phyloP scores from a whole-genome alignment of 2,113 vertebrate genomes.

The Ranitomeya imitator region DNA sequence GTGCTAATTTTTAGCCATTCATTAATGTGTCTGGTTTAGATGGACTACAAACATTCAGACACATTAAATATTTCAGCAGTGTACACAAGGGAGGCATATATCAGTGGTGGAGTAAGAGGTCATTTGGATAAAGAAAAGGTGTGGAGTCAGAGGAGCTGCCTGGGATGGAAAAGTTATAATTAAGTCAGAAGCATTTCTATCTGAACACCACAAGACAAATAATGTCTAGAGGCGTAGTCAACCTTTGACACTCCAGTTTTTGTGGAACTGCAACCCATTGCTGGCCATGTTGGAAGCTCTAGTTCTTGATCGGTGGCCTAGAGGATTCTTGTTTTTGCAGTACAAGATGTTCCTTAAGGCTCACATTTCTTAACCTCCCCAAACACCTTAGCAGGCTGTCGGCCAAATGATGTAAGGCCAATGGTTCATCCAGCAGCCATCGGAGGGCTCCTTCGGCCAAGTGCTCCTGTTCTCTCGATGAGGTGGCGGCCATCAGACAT shows the following conservation, averaged over 20 bases:
- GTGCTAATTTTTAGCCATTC: constrained; percentile 37
- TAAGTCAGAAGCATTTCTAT: neutral
- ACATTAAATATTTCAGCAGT: constrained; percentile 9
- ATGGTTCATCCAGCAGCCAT: no score
- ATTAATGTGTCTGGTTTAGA: constrained; percentile 20
- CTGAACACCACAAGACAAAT: neutral
- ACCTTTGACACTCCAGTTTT: no score
- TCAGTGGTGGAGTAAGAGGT: neutral
- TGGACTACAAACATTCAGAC: constrained; percentile 15
- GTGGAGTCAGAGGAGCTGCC: neutral
- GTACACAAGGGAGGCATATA: constrained; percentile 2
- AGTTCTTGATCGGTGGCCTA: neutral
- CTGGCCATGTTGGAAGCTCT: no score
- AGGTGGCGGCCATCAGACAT: no score
- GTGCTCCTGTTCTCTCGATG: no score
- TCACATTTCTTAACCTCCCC: neutral
- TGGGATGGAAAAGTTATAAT: neutral
- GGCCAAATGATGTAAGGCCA: no score
- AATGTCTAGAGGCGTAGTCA: no score
- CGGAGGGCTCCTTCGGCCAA: no score
- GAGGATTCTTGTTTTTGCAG: neutral
- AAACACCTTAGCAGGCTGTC: no score
- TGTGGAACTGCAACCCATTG: no score
- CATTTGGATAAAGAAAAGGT: neutral
- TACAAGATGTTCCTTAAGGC: neutral